Evolutionary conservation across 2,797 vertebrate species (phyloP).

Genomic region (Sebastes steindachneri): DNA sequence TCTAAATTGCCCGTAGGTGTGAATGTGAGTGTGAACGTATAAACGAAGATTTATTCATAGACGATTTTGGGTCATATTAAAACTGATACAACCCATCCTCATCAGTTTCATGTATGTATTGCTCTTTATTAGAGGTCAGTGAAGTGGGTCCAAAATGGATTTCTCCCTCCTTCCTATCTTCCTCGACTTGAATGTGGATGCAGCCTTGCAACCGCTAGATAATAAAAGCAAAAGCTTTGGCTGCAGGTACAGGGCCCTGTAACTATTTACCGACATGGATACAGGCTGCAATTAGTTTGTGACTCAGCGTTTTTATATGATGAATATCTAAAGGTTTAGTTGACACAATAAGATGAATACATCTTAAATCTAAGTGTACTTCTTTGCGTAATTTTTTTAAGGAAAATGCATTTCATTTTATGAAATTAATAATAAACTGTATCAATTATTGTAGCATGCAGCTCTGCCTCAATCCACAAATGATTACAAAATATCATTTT

Average conservation of each 20-base stretch:
- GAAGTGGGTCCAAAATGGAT: slow-evolving; percentile 17
- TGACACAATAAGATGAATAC: background rate
- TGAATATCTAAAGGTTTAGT: background rate
- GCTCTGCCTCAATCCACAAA: background rate
- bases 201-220: slow-evolving; percentile 30
- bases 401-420: too few species aligned
- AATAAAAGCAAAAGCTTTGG: slow-evolving; percentile 19
- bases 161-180: background rate
- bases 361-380: background rate
- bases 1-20: too few species aligned
- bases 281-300: slow-evolving; percentile 8
- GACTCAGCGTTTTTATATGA: background rate
- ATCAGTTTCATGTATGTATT: slow-evolving; percentile 30
- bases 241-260: background rate
- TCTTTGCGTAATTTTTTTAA: background rate
- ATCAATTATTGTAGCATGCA: background rate
- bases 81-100: slow-evolving; percentile 3
- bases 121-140: slow-evolving; percentile 22
- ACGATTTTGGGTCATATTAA: background rate
- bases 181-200: slow-evolving; percentile 13
- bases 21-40: too few species aligned
- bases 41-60: background rate
- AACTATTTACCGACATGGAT: slow-evolving; percentile 16
- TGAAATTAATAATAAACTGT: too few species aligned
- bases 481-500: too few species aligned